Conservation (phyloP, 2,113 vertebrate species). For the Nothobranchius kuhntae region DNA sequence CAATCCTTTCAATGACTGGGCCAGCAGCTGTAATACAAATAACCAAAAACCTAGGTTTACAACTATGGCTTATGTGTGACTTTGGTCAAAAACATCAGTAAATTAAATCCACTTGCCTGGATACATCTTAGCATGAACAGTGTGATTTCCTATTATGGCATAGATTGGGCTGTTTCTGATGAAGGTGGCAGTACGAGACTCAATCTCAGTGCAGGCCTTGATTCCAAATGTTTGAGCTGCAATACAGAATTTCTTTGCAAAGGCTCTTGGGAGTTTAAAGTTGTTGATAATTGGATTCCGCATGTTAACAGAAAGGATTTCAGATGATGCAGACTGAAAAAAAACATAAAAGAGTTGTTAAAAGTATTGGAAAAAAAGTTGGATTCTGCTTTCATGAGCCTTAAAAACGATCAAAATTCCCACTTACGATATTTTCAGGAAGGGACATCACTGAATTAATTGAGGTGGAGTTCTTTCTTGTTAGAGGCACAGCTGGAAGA, state of each 20-base stretch:
- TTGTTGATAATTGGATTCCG: constrained; percentile 12
- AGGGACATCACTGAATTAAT: constrained; percentile 14
- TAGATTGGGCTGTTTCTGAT: constrained; percentile 70
- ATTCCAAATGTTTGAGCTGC: constrained; percentile 67
- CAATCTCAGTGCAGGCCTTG: constrained; percentile 74
- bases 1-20: constrained; percentile 78
- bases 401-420: neutral
- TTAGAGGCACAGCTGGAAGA: constrained; percentile 58
- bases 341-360: constrained; percentile 12
- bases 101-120: constrained; percentile 74
- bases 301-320: constrained; percentile 52
- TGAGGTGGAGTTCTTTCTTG: constrained; percentile 62
- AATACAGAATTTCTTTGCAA: constrained; percentile 64
- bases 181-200: constrained; percentile 71
- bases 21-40: constrained; percentile 65
- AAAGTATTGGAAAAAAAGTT: neutral
- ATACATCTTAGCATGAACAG: constrained; percentile 54
- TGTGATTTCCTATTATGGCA: constrained; percentile 74
- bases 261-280: constrained; percentile 4
- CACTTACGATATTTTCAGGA: constrained; percentile 50
- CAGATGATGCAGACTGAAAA: constrained; percentile 72
- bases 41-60: neutral
- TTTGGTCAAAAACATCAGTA: neutral
- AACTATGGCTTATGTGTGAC: neutral
- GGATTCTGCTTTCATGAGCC: neutral